Evolutionary conservation across 2,888 invertebrate species (phyloP).

Genomic region (Meiosimyza decipiens): DNA sequence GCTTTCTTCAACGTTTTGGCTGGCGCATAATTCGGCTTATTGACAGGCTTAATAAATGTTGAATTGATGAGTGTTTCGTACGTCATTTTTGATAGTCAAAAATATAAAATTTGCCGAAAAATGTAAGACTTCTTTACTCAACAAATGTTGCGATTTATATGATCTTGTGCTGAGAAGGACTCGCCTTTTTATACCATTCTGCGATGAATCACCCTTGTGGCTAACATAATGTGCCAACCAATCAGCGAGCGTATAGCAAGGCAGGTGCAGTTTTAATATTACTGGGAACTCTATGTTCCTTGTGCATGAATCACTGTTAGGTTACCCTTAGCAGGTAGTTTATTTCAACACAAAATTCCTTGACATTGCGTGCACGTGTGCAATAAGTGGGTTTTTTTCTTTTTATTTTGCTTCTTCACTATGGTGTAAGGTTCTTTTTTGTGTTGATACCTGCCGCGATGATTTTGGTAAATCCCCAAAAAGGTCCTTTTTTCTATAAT

Average conservation of each 20-base stretch:
- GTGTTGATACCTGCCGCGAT: constrained; percentile 34
- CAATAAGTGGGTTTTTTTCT: constrained; percentile 32
- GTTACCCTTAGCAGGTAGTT: constrained; percentile 41
- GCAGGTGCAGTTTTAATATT: constrained; percentile 44
- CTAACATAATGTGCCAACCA: constrained; percentile 19
- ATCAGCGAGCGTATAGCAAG: constrained; percentile 18
- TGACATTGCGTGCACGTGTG: constrained; percentile 48
- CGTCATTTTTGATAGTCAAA: constrained; percentile 46
- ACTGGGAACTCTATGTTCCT: constrained; percentile 11
- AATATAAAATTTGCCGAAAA: constrained; percentile 25
- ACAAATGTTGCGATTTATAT: constrained; percentile 43
- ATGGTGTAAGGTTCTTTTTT: constrained; percentile 34
- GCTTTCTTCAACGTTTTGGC: constrained; percentile 51
- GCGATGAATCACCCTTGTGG: constrained; percentile 46
- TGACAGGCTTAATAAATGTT: constrained; percentile 36
- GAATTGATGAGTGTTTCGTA: constrained; percentile 52
- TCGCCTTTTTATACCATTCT: constrained; percentile 52
- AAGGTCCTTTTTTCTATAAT: constrained; percentile 21
- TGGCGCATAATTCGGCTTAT: constrained; percentile 48
- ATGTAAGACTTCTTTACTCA: constrained; percentile 26
- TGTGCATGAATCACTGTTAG: constrained; percentile 22
- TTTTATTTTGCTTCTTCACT: constrained; percentile 28
- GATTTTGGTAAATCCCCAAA: constrained; percentile 20
- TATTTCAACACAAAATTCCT: constrained; percentile 25
- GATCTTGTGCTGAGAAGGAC: constrained; percentile 44